Evolutionary conservation across 2,888 invertebrate species (phyloP).

Genomic region (Shargacucullia verbasci): DNA sequence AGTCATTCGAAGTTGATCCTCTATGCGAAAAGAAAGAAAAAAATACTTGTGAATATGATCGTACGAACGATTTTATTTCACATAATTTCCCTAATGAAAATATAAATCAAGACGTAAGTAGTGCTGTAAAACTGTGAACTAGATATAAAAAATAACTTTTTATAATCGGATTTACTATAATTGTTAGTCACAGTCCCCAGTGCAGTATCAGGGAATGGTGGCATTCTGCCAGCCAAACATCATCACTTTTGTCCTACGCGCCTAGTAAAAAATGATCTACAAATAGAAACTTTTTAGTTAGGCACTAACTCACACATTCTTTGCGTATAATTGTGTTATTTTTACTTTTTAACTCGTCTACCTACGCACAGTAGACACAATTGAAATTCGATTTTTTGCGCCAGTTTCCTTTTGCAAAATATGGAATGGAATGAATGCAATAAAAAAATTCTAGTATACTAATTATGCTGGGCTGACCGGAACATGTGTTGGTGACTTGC

Average conservation of each 20-base stretch:
- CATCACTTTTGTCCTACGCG: conserved; percentile 23
- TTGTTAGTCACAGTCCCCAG: conserved; percentile 37
- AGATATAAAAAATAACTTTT: conserved; percentile 24
- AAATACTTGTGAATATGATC: conserved; percentile 1
- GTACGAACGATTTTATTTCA: not conserved
- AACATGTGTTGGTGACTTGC: too few species aligned
- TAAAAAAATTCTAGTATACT: too few species aligned
- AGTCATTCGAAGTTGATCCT: conserved; percentile 63
- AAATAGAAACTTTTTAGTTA: conserved; percentile 6
- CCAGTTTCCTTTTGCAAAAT: too few species aligned
- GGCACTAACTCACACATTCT: conserved; percentile 3
- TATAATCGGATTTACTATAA: conserved; percentile 33
- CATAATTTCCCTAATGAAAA: conserved; percentile 18
- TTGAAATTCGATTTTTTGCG: too few species aligned
- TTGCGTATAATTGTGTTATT: not conserved
- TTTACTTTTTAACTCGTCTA: not conserved
- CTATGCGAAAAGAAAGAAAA: conserved; percentile 33
- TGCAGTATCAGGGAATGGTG: conserved; percentile 37
- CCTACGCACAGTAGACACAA: too few species aligned
- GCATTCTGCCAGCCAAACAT: conserved; percentile 36
- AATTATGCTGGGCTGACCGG: too few species aligned
- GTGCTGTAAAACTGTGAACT: conserved; percentile 22
- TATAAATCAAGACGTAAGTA: conserved; percentile 41
- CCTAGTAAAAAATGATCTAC: conserved; percentile 13
- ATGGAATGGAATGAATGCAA: too few species aligned